Conservation (phyloP, 2,888 invertebrate genomes). For the Pollenia angustigena region DNA sequence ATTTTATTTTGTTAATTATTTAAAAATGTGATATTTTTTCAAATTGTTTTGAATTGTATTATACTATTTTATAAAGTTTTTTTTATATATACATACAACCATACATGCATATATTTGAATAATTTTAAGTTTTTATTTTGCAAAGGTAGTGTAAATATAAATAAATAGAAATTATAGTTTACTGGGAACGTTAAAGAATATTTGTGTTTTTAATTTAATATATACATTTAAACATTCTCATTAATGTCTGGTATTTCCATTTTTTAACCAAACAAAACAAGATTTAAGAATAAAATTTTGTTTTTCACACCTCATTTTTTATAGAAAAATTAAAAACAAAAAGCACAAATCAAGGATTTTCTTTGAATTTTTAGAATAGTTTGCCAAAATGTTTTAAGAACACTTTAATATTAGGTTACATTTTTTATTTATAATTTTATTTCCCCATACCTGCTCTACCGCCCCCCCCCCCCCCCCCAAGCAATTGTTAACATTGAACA, state of each 20-base stretch:
- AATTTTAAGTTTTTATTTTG: slow-evolving; percentile 8
- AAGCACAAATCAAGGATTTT: slow-evolving; percentile 66
- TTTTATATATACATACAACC: slow-evolving; percentile 3
- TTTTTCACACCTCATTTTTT: slow-evolving; percentile 49
- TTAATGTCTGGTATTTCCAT: slow-evolving; percentile 50
- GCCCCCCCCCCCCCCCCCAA: background rate
- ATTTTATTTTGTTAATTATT: slow-evolving; percentile 40
- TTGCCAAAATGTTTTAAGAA: slow-evolving; percentile 38
- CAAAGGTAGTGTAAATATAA: slow-evolving; percentile 25
- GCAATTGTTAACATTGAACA: slow-evolving; percentile 61
- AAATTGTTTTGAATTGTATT: slow-evolving; percentile 25
- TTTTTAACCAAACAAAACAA: slow-evolving; percentile 3
- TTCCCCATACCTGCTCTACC: no score
- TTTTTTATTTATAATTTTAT: slow-evolving; percentile 1
- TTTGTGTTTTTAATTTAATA: slow-evolving; percentile 19
- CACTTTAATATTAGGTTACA: slow-evolving; percentile 31
- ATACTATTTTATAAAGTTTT: slow-evolving; percentile 10
- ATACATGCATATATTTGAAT: background rate
- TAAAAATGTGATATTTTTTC: slow-evolving; percentile 66
- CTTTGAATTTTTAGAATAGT: slow-evolving; percentile 17
- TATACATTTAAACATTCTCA: slow-evolving; percentile 58
- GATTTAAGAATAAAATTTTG: slow-evolving; percentile 53
- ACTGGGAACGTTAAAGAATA: background rate
- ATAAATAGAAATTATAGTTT: background rate
- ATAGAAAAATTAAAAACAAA: slow-evolving; percentile 25